Evolutionary conservation across 2,113 vertebrate genomes (phyloP).

Genomic region (Stegastes partitus): DNA sequence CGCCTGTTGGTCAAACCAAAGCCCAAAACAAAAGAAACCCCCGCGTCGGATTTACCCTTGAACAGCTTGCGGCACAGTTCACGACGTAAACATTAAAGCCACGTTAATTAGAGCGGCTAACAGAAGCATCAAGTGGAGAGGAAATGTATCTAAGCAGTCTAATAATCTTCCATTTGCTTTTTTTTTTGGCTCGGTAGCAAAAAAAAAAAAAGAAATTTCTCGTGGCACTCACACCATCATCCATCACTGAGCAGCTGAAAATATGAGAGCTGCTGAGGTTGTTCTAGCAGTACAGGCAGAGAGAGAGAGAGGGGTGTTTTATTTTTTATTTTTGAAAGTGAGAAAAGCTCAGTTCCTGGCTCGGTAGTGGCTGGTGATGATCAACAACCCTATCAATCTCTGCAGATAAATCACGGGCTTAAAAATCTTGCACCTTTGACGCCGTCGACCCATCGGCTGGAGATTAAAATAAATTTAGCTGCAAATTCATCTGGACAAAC

Average conservation of each 20-base stretch:
- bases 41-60: too few relatives aligned
- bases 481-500: neutral
- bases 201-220: slow-evolving; percentile 25
- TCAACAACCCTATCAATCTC: slow-evolving; percentile 50
- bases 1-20: neutral
- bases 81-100: slow-evolving; percentile 31
- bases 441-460: slow-evolving; percentile 18
- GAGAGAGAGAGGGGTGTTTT: slow-evolving; percentile 10
- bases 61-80: neutral
- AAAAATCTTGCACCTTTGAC: slow-evolving; percentile 45
- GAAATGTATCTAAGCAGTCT: slow-evolving; percentile 39
- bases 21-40: neutral
- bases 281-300: slow-evolving; percentile 39
- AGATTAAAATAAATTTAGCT: slow-evolving; percentile 7
- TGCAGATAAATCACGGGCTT: slow-evolving; percentile 49
- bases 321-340: slow-evolving; percentile 42
- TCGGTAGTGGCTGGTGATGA: slow-evolving; percentile 46
- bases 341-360: slow-evolving; percentile 44
- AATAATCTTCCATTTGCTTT: slow-evolving; percentile 52
- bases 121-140: slow-evolving; percentile 19
- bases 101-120: slow-evolving; percentile 40
- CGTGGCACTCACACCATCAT: slow-evolving; percentile 43
- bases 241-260: slow-evolving; percentile 56
- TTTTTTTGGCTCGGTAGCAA: slow-evolving; percentile 31
- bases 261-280: slow-evolving; percentile 43